phyloP scores from a whole-genome alignment of 1,140 invertebrate genomes.

The Subanguina moxae region DNA sequence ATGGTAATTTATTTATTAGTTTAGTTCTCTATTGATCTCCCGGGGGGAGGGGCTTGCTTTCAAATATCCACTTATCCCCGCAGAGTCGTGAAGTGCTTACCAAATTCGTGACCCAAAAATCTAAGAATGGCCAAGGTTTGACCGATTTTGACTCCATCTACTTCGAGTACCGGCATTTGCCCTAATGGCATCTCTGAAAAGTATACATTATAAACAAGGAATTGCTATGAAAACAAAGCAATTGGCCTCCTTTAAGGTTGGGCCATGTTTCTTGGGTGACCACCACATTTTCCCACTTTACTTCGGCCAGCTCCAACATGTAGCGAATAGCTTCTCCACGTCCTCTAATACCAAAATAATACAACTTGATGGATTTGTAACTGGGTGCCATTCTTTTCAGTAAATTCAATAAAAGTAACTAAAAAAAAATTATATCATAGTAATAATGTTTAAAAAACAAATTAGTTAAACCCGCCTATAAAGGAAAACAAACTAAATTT shows the following conservation, averaged over 20 bases:
- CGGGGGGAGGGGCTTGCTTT: too few relatives aligned
- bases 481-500: too few relatives aligned
- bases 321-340: slow-evolving; percentile 2
- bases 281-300: slow-evolving; percentile 8
- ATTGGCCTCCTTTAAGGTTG: slow-evolving; percentile 6
- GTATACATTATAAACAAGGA: neutral
- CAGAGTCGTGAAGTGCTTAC: slow-evolving; percentile 33
- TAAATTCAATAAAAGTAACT: neutral
- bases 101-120: slow-evolving; percentile 41
- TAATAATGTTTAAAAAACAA: too few relatives aligned
- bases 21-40: too few relatives aligned
- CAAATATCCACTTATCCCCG: neutral
- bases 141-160: slow-evolving; percentile 48
- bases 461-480: too few relatives aligned
- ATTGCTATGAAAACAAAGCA: neutral
- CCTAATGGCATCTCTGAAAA: slow-evolving; percentile 50
- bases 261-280: slow-evolving; percentile 18
- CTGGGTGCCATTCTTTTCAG: neutral
- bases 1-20: neutral
- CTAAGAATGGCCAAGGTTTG: slow-evolving; percentile 45
- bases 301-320: neutral
- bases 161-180: slow-evolving; percentile 49
- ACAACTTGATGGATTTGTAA: slow-evolving; percentile 7
- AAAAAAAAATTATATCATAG: too few relatives aligned
- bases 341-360: slow-evolving; percentile 5